phyloP scores from a whole-genome alignment of 2,113 vertebrate species.

The Tetraodon nigroviridis region DNA sequence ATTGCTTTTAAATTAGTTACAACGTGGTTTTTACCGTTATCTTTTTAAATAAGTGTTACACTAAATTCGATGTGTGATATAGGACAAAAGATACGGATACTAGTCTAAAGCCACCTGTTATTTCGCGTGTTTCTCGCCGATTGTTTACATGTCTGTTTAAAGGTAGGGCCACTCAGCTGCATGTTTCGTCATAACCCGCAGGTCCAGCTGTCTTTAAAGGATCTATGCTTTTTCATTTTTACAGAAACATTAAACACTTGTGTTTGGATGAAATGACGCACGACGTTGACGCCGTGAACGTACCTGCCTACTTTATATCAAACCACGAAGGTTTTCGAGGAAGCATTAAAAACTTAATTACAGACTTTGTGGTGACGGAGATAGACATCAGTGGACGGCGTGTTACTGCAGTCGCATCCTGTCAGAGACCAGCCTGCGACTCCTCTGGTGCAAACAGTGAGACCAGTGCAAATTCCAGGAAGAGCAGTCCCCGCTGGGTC shows the following conservation, averaged over 20 bases:
- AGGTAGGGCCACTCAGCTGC: too few species aligned
- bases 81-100: background rate
- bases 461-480: slow-evolving; percentile 11
- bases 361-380: slow-evolving; percentile 88
- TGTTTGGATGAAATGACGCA: slow-evolving; percentile 37
- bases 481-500: slow-evolving; percentile 6
- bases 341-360: slow-evolving; percentile 81
- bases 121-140: background rate
- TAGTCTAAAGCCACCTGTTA: background rate
- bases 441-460: slow-evolving; percentile 1
- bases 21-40: too few species aligned
- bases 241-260: background rate
- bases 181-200: background rate
- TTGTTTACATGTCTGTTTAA: background rate
- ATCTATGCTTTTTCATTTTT: background rate
- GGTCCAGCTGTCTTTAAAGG: background rate
- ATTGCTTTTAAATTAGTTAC: too few species aligned
- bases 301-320: slow-evolving; percentile 70
- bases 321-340: slow-evolving; percentile 84
- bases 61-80: background rate
- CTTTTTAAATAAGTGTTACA: too few species aligned
- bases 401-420: slow-evolving; percentile 25
- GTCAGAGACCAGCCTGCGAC: slow-evolving; percentile 18
- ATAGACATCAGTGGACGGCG: slow-evolving; percentile 69
- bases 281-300: slow-evolving; percentile 28